These are phyloP conservation scores for Zaprionus kolodkinae DNA, from an alignment of 1,140 invertebrate genomes.

Conservation along the genomic window DNA sequence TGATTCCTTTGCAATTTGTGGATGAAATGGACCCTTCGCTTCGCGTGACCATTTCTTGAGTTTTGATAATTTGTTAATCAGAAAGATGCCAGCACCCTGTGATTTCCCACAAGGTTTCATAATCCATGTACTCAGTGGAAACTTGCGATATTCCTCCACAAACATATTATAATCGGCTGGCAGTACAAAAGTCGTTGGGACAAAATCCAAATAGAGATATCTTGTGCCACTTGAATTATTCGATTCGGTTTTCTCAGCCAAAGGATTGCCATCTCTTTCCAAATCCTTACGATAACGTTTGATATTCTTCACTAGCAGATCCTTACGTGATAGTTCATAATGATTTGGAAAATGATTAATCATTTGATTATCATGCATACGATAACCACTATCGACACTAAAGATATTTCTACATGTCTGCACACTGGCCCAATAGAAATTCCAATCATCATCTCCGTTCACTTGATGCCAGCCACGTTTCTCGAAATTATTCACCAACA, in stretches of 20 bases:
- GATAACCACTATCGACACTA: constrained; percentile 95
- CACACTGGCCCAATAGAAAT: constrained; percentile 97
- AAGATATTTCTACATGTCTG: constrained; percentile 95
- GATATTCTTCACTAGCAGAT: constrained; percentile 97
- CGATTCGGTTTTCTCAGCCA: constrained; percentile 89
- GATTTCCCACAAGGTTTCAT: constrained; percentile 98
- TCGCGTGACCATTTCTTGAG: constrained; percentile 94
- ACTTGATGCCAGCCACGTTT: constrained; percentile 96
- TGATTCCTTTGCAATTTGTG: constrained; percentile 92
- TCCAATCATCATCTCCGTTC: constrained; percentile 97
- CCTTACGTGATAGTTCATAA: constrained; percentile 97
- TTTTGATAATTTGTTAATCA: constrained; percentile 95
- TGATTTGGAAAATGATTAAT: constrained; percentile 98
- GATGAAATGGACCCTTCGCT: constrained; percentile 91
- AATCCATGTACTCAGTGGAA: constrained; percentile 97
- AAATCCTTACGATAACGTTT: constrained; percentile 96
- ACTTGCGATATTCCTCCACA: constrained; percentile 96
- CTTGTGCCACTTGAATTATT: constrained; percentile 90
- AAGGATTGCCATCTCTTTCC: constrained; percentile 93
- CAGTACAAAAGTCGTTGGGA: constrained; percentile 96
- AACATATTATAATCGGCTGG: constrained; percentile 98
- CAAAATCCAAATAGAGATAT: constrained; percentile 94
- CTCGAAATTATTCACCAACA: constrained; percentile 96
- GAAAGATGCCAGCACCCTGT: constrained; percentile 94
- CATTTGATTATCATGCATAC: constrained; percentile 95